These are phyloP conservation scores for Corythornis vintsioides DNA, from an alignment of 2,113 vertebrate genomes.

Conservation along the genomic window DNA sequence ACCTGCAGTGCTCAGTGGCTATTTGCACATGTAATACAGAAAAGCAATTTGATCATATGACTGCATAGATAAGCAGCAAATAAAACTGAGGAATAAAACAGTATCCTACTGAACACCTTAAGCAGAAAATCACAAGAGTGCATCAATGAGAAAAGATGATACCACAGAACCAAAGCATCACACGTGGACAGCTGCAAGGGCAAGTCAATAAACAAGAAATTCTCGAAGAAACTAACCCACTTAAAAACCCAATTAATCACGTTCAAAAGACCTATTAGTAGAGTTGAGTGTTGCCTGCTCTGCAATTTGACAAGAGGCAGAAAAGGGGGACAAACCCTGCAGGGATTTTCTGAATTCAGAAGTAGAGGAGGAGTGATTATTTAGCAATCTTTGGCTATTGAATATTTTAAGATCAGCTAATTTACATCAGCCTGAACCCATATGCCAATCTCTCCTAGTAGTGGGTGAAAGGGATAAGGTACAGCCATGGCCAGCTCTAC, in stretches of 20 bases:
- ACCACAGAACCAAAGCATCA: not conserved
- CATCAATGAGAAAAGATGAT: not conserved
- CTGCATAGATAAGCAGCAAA: not conserved
- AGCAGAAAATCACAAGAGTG: not conserved
- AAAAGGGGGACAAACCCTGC: not conserved
- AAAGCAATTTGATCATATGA: not conserved
- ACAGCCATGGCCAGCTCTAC: not conserved
- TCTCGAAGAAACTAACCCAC: not conserved
- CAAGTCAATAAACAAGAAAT: not conserved
- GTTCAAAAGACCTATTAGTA: constrained; percentile 35
- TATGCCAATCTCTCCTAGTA: not conserved
- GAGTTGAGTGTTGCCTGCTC: not conserved
- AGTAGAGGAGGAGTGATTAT: not conserved
- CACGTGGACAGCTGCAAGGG: not conserved
- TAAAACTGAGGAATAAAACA: not conserved
- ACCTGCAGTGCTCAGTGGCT: not conserved
- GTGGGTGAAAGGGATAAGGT: not conserved
- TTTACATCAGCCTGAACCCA: not conserved
- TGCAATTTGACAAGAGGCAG: constrained; percentile 10
- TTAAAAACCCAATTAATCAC: constrained; percentile 40
- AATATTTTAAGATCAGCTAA: constrained; percentile 5
- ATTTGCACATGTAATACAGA: not conserved
- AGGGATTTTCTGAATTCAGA: constrained; percentile 7
- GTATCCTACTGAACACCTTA: not conserved
- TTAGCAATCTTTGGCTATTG: not conserved